Evolutionary conservation across 2,797 vertebrate species (phyloP).

Genomic region (Anniella stebbinsi): DNA sequence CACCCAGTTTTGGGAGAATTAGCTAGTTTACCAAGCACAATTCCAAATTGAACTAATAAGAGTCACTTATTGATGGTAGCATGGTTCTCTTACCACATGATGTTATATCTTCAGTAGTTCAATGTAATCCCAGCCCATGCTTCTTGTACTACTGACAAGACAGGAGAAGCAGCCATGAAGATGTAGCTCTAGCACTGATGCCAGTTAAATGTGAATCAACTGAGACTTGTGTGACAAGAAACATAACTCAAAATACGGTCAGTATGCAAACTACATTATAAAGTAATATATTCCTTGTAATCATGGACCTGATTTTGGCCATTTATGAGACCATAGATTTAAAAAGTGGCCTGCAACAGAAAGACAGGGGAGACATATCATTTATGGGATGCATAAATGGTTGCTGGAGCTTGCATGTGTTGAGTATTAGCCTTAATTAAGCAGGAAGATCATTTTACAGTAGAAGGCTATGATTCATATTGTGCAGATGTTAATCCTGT

Average conservation of each 20-base stretch:
- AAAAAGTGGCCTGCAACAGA: conserved; percentile 30
- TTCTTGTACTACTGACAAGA: background rate
- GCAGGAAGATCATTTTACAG: background rate
- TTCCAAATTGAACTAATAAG: background rate
- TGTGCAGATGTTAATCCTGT: background rate
- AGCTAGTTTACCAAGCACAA: background rate
- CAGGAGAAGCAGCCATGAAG: background rate
- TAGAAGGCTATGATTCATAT: background rate
- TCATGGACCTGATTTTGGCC: conserved; percentile 12
- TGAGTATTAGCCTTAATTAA: conserved; percentile 3
- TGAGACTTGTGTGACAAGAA: background rate
- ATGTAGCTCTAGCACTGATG: background rate
- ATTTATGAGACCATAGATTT: conserved; percentile 39
- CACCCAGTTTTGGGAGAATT: background rate
- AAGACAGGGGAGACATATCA: conserved; percentile 3
- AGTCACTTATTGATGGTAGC: background rate
- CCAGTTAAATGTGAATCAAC: background rate
- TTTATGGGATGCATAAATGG: conserved; percentile 35
- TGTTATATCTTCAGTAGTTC: background rate
- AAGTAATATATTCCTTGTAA: background rate
- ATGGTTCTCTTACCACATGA: background rate
- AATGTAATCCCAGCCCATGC: background rate
- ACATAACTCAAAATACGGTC: background rate
- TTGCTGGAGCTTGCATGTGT: background rate
- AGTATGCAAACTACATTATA: background rate